Percentiles rank a stretch among this genome's conserved stretches.
Conservation (phyloP, 2,888 invertebrate species). For the Allophyes oxyacanthae region DNA sequence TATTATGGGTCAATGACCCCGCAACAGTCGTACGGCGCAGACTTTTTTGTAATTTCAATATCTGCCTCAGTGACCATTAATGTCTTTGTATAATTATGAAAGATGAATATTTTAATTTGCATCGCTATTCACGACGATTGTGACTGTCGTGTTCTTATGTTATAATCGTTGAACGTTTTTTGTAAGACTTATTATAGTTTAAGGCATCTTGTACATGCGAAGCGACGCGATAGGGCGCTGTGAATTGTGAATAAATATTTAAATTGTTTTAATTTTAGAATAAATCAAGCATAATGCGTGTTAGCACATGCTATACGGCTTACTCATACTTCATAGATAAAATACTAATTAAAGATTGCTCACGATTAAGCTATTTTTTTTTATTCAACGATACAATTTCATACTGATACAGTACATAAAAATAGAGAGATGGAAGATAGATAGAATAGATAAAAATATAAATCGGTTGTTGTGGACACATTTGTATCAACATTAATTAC, state of each 20-base stretch:
- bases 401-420: slow-evolving; percentile 10
- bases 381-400: no score
- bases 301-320: background rate
- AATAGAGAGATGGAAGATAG: background rate
- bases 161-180: slow-evolving; percentile 22
- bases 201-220: slow-evolving; percentile 1
- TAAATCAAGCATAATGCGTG: background rate
- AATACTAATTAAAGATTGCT: no score
- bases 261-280: background rate
- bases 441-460: slow-evolving; percentile 9
- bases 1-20: slow-evolving; percentile 55
- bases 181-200: slow-evolving; percentile 5
- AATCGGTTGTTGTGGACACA: background rate
- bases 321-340: no score
- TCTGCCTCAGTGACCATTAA: slow-evolving; percentile 41
- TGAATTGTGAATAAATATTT: slow-evolving; percentile 12
- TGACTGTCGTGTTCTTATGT: slow-evolving; percentile 27
- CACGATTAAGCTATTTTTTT: no score
- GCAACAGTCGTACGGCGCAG: slow-evolving; percentile 32
- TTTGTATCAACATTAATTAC: slow-evolving; percentile 10
- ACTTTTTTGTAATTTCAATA: slow-evolving; percentile 50
- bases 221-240: slow-evolving; percentile 15
- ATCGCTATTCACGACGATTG: slow-evolving; percentile 22
- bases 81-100: slow-evolving; percentile 46
- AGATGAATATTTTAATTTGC: slow-evolving; percentile 43